These are phyloP conservation scores for Halcyon malimbica DNA, from an alignment of 2,113 vertebrate genomes.

Conservation along the genomic window DNA sequence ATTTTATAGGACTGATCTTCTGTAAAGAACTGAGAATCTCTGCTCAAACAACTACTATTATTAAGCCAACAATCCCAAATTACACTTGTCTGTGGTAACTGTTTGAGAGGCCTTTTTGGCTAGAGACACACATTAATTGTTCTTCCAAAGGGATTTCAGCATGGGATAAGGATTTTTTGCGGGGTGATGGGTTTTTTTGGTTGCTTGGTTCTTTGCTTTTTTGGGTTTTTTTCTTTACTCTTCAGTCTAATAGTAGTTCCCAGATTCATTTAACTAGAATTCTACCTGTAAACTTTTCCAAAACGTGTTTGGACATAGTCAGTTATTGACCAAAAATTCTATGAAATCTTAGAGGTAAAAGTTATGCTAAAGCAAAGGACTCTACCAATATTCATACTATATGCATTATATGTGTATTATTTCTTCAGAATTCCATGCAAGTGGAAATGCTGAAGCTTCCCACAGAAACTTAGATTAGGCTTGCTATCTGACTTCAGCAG, in stretches of 20 bases:
- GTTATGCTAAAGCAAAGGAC: background rate
- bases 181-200: background rate
- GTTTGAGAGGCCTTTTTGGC: background rate
- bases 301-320: background rate
- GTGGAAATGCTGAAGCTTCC: background rate
- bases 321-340: background rate
- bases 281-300: background rate
- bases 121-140: background rate
- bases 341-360: background rate
- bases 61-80: constrained; percentile 7
- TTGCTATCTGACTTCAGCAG: background rate
- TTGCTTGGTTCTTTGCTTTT: background rate
- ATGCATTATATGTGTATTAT: background rate
- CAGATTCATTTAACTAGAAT: background rate
- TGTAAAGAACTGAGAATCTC: constrained; percentile 19
- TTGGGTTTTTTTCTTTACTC: background rate
- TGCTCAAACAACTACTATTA: constrained; percentile 20
- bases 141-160: constrained; percentile 9
- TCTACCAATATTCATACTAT: background rate
- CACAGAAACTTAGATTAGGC: background rate
- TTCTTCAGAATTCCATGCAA: background rate
- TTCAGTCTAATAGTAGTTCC: background rate
- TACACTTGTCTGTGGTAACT: background rate
- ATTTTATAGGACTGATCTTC: constrained; percentile 44
- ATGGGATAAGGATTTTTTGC: background rate